A percentile compares a stretch with the other conserved stretches of the same genome.
Evolutionary conservation across 53 echinoderm and acorn worm species (phyloP).

Genomic region (Astropecten irregularis): DNA sequence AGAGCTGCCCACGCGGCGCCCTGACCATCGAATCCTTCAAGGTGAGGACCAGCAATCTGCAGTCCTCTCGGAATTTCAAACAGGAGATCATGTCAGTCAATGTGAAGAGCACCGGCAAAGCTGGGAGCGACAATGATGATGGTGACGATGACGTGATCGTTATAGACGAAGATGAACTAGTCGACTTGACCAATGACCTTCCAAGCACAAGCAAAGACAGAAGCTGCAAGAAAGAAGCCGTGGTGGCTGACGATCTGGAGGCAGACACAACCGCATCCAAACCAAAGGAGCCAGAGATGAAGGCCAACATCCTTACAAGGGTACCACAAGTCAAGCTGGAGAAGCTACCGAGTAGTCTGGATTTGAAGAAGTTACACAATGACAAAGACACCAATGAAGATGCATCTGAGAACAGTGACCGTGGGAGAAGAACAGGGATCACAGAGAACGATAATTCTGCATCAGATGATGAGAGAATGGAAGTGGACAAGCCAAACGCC

Average conservation of each 20-base stretch:
- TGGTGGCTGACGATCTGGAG: too few species aligned
- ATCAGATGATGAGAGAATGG: neutral
- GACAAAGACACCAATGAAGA: neutral
- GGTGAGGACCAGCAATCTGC: constrained; percentile 26
- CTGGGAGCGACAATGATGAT: neutral
- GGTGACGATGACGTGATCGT: constrained; percentile 33
- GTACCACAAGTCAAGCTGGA: constrained; percentile 41
- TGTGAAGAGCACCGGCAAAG: neutral
- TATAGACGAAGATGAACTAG: constrained; percentile 35
- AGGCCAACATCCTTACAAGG: too few species aligned
- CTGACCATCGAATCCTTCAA: constrained; percentile 42
- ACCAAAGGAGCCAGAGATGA: too few species aligned
- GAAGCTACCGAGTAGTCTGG: neutral
- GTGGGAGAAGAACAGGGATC: neutral
- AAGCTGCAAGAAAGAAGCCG: too few species aligned
- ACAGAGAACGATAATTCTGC: neutral
- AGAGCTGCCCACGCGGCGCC: constrained; percentile 34
- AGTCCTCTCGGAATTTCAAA: constrained; percentile 26
- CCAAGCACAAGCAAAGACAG: constrained; percentile 26
- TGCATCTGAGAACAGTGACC: neutral
- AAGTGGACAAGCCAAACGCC: neutral
- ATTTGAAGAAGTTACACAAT: neutral
- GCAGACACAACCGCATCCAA: too few species aligned
- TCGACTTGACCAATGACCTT: constrained; percentile 34
- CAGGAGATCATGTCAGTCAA: constrained; percentile 18